Evolutionary conservation across 2,888 invertebrate species (phyloP).

Genomic region (Eupelmus urozonus): DNA sequence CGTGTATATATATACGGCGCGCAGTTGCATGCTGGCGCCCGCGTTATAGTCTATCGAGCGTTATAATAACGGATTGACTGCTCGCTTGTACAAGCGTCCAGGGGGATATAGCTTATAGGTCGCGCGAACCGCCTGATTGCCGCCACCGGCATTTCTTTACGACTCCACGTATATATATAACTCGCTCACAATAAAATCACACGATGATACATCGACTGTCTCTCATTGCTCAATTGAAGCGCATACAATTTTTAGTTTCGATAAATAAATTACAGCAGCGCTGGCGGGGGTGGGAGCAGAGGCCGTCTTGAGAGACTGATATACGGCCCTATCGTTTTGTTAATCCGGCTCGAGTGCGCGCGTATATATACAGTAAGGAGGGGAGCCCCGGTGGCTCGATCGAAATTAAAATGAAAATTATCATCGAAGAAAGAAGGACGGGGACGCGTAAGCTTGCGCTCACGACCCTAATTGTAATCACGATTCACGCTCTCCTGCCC

Average conservation of each 20-base stretch:
- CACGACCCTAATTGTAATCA: conserved; percentile 63
- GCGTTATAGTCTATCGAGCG: conserved; percentile 63
- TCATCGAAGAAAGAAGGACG: conserved; percentile 60
- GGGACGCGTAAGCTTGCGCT: conserved; percentile 17
- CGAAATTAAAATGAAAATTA: conserved; percentile 73
- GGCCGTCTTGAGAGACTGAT: conserved; percentile 16
- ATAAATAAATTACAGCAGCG: conserved; percentile 35
- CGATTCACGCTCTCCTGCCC: conserved; percentile 66
- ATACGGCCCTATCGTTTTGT: conserved; percentile 9
- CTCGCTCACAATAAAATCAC: conserved; percentile 23
- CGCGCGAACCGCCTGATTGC: conserved; percentile 30
- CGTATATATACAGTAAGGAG: conserved; percentile 38
- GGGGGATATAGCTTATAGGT: conserved; percentile 50
- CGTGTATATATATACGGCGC: conserved; percentile 11
- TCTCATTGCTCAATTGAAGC: conserved; percentile 57
- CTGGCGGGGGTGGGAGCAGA: neutral
- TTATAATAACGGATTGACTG: conserved; percentile 58
- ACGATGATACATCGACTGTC: neutral
- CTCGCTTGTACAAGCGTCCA: conserved; percentile 39
- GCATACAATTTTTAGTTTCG: conserved; percentile 30
- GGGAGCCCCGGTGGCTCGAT: conserved; percentile 62
- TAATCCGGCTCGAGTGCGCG: conserved; percentile 5
- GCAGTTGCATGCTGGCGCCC: conserved; percentile 70
- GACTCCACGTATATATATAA: too few species aligned
- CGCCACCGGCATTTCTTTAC: conserved; percentile 19